phyloP scores from a whole-genome alignment of 2,888 invertebrate species.

The Gymnosoma rotundatum region DNA sequence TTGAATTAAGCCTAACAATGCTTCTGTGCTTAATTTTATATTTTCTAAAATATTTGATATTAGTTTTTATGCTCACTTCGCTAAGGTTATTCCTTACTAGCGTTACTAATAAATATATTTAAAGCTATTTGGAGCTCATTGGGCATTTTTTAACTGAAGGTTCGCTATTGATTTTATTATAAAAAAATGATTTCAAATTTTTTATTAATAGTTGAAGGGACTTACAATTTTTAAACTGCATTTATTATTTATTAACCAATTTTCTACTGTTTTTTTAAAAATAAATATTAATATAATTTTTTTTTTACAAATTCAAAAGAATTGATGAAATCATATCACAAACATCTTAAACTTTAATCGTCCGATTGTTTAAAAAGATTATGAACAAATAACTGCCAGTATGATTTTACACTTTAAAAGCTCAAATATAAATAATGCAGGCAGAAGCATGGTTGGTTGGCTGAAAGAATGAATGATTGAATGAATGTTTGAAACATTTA shows the following conservation, averaged over 20 bases:
- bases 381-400: neutral
- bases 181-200: no score
- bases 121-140: no score
- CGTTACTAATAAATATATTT: no score
- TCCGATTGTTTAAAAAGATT: conserved; percentile 11
- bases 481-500: conserved; percentile 19
- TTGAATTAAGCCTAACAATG: no score
- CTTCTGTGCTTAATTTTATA: no score
- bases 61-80: no score
- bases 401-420: conserved; percentile 15
- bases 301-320: conserved; percentile 19
- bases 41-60: no score
- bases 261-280: neutral
- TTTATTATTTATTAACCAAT: neutral
- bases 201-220: no score
- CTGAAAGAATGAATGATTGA: neutral
- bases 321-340: conserved; percentile 36
- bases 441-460: neutral
- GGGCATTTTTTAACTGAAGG: no score
- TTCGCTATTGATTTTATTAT: no score
- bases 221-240: neutral
- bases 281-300: neutral
- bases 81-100: no score
- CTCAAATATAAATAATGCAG: neutral
- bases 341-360: conserved; percentile 24